Conservation (phyloP, 2,797 vertebrate genomes). For the Etheostoma perlongum region DNA sequence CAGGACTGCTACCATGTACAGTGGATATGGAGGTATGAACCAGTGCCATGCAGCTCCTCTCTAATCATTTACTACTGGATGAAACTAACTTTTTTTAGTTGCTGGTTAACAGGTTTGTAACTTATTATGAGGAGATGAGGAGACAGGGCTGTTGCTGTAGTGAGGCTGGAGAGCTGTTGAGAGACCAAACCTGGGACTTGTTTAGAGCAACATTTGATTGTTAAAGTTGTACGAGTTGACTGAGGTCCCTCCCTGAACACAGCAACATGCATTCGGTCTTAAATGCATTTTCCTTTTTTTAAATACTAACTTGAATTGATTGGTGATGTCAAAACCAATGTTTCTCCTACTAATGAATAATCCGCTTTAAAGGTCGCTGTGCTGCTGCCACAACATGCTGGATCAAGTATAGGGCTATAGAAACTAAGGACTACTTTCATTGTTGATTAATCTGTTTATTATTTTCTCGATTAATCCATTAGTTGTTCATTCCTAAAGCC, state of each 20-base stretch:
- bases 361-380: not conserved
- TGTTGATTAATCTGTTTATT: too few relatives aligned
- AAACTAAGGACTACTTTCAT: too few relatives aligned
- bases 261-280: not conserved
- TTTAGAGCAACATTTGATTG: not conserved
- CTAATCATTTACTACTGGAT: conserved; percentile 50
- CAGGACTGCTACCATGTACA: conserved; percentile 78
- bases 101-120: conserved; percentile 45
- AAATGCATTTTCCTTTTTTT: not conserved
- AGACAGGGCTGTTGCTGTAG: too few relatives aligned
- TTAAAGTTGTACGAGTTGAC: not conserved
- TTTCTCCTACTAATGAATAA: not conserved
- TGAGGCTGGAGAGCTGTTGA: not conserved
- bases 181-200: not conserved
- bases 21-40: conserved; percentile 86
- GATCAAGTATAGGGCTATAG: not conserved
- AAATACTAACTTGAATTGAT: not conserved
- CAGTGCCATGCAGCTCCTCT: conserved; percentile 1
- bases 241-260: not conserved
- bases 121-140: conserved; percentile 13
- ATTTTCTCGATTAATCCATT: too few relatives aligned
- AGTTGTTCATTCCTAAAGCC: too few relatives aligned
- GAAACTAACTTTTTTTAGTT: not conserved
- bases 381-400: not conserved
- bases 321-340: not conserved